phyloP scores from a whole-genome alignment of 2,113 vertebrate species.

The Poeciliopsis turrubarensis region DNA sequence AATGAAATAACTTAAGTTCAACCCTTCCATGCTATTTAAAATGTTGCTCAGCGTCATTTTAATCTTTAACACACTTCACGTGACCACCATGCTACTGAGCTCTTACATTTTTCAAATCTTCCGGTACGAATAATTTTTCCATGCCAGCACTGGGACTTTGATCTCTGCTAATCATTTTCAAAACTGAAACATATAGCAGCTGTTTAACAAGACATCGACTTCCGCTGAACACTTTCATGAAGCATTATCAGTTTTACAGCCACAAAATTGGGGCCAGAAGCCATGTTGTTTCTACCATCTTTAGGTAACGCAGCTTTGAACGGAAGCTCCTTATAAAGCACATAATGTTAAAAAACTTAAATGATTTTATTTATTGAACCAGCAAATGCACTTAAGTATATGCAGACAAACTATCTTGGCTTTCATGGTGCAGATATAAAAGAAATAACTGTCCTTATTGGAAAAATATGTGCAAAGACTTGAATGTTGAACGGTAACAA shows the following conservation, averaged over 20 bases:
- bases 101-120: neutral
- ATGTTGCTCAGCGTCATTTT: neutral
- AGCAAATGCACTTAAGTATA: neutral
- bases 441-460: neutral
- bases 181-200: conserved; percentile 2
- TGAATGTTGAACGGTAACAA: neutral
- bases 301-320: neutral
- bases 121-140: neutral
- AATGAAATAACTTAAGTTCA: neutral
- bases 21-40: neutral
- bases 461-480: too few relatives aligned
- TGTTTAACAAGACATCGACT: neutral
- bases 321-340: neutral
- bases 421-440: neutral
- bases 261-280: neutral
- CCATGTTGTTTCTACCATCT: neutral
- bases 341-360: neutral
- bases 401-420: neutral
- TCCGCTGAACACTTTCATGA: neutral
- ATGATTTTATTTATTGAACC: neutral
- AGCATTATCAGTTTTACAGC: conserved; percentile 2
- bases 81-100: neutral
- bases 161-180: conserved; percentile 8
- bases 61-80: neutral
- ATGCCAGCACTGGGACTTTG: neutral